A percentile compares a stretch with the other conserved stretches of the same genome.
These are phyloP conservation scores for Euspilapteryx auroguttella DNA, from an alignment of 2,888 invertebrate genomes.

Conservation along the genomic window DNA sequence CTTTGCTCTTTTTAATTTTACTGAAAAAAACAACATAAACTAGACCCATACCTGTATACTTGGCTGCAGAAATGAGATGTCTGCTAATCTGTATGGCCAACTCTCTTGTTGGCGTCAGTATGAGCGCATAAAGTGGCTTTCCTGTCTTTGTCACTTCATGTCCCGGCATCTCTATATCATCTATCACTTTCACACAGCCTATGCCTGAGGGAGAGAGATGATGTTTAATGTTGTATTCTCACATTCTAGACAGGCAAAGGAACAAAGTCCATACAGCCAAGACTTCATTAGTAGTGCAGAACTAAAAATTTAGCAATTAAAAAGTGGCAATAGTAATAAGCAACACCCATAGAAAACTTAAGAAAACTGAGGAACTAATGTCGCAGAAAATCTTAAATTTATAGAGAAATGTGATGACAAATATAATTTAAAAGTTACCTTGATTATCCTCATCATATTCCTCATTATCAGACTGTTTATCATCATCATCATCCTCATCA, in stretches of 20 bases:
- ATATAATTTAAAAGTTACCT: too few relatives aligned
- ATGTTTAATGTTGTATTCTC: not conserved
- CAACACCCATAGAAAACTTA: too few relatives aligned
- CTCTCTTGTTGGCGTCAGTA: conserved; percentile 95
- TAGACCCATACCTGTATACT: conserved; percentile 80
- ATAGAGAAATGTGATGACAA: too few relatives aligned
- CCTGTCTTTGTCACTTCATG: conserved; percentile 26
- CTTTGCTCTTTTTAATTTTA: too few relatives aligned
- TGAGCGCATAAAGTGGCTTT: conserved; percentile 76
- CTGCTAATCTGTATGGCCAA: conserved; percentile 92
- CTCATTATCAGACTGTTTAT: conserved; percentile 13
- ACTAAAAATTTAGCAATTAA: too few relatives aligned
- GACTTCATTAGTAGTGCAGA: too few relatives aligned
- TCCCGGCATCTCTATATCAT: conserved; percentile 42
- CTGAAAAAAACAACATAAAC: too few relatives aligned
- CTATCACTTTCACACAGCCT: conserved; percentile 64
- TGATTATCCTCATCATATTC: conserved; percentile 6
- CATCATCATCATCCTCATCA: conserved; percentile 10
- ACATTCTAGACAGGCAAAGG: not conserved
- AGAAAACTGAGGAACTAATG: too few relatives aligned
- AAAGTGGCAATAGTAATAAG: too few relatives aligned
- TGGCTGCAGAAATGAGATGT: conserved; percentile 78
- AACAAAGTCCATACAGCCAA: too few relatives aligned
- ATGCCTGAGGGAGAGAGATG: conserved; percentile 27
- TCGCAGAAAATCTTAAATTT: too few relatives aligned